Evolutionary conservation across 2,113 vertebrate genomes (phyloP).

Genomic region (Erpornis zantholeuca): DNA sequence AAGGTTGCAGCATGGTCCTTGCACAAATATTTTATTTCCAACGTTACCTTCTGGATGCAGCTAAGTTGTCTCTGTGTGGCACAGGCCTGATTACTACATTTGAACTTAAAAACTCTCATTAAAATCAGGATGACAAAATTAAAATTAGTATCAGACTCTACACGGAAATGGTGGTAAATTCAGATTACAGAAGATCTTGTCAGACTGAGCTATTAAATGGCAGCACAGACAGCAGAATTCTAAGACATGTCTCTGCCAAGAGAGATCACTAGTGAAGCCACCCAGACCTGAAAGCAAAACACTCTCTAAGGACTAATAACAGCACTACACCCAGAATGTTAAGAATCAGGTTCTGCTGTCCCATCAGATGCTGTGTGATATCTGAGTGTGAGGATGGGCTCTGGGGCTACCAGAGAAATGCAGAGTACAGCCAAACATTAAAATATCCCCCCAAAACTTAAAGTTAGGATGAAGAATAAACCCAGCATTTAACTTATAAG

Average conservation of each 20-base stretch:
- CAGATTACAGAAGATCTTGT: neutral
- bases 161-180: neutral
- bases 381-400: fast-evolving
- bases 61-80: neutral
- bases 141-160: neutral
- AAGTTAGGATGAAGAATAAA: neutral
- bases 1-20: neutral
- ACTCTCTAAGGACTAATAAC: neutral
- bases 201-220: neutral
- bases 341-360: neutral
- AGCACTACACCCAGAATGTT: neutral
- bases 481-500: neutral
- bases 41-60: neutral
- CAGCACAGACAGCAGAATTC: neutral
- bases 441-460: neutral
- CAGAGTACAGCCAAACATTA: neutral
- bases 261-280: neutral
- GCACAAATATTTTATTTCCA: neutral
- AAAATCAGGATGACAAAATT: neutral
- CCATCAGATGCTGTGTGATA: neutral
- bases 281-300: neutral
- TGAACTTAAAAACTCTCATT: neutral
- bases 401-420: neutral
- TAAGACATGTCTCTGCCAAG: neutral
- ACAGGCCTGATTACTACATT: neutral